Evolutionary conservation across 2,113 vertebrate species (phyloP).

Genomic region (Tamias sibiricus): DNA sequence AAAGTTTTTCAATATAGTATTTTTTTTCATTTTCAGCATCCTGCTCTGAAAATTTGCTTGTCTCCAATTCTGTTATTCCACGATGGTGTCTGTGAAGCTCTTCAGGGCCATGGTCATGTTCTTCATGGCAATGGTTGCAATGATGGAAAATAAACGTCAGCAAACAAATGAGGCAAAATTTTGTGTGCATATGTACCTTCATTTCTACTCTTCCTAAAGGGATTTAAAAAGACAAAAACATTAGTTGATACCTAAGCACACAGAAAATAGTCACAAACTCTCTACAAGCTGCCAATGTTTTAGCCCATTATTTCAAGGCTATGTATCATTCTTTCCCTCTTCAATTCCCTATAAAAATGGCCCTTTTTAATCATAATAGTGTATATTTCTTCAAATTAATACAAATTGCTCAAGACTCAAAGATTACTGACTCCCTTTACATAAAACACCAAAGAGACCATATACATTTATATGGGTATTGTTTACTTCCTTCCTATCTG

Average conservation of each 20-base stretch:
- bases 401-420: neutral
- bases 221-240: constrained; percentile 18
- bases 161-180: constrained; percentile 98
- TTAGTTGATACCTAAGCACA: neutral
- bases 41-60: constrained; percentile 83
- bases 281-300: neutral
- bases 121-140: constrained; percentile 93
- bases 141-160: constrained; percentile 96
- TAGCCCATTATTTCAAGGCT: neutral
- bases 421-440: neutral
- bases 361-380: neutral
- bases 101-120: constrained; percentile 89
- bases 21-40: constrained; percentile 92
- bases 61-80: constrained; percentile 77
- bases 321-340: neutral
- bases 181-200: constrained; percentile 97
- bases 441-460: neutral
- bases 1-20: constrained; percentile 96
- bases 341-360: neutral
- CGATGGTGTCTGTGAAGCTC: constrained; percentile 88
- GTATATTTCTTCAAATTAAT: neutral
- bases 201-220: constrained; percentile 88
- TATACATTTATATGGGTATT: neutral
- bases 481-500: neutral
- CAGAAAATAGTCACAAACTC: neutral